Conservation (phyloP, 2,113 vertebrate species). For the Epinephelus moara region DNA sequence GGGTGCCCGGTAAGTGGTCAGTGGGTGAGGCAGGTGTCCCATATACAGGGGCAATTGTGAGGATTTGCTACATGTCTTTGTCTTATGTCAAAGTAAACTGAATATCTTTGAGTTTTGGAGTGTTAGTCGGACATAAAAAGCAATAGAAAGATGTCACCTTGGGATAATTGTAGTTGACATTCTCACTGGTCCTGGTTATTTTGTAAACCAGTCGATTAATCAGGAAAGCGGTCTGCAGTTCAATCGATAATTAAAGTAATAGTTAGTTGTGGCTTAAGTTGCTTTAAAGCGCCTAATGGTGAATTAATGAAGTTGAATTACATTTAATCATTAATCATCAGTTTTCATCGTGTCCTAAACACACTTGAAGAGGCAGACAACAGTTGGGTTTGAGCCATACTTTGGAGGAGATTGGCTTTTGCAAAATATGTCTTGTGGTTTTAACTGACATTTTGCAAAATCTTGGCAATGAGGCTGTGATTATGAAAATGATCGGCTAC, state of each 20-base stretch:
- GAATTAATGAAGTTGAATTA: background rate
- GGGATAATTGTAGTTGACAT: background rate
- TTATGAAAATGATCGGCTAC: conserved; percentile 5
- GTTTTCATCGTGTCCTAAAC: background rate
- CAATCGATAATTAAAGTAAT: background rate
- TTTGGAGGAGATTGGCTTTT: background rate
- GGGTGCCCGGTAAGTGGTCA: too few species aligned
- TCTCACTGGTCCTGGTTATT: background rate
- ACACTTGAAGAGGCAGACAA: background rate
- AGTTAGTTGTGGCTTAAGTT: background rate
- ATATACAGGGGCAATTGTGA: background rate
- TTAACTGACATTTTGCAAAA: conserved; percentile 7
- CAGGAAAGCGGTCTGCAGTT: background rate
- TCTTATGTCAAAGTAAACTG: background rate
- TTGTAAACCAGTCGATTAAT: background rate
- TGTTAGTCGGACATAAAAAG: background rate
- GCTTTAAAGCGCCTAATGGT: background rate
- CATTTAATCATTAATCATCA: background rate
- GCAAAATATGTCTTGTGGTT: conserved; percentile 25
- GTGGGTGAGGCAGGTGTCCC: too few species aligned
- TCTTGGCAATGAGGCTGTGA: background rate
- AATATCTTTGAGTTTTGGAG: background rate
- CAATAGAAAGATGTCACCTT: background rate
- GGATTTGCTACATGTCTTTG: background rate
- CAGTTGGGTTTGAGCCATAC: background rate